Base-by-base conservation (phyloP, 2,113 vertebrate species). In the Mandrillus leucophaeus region DNA sequence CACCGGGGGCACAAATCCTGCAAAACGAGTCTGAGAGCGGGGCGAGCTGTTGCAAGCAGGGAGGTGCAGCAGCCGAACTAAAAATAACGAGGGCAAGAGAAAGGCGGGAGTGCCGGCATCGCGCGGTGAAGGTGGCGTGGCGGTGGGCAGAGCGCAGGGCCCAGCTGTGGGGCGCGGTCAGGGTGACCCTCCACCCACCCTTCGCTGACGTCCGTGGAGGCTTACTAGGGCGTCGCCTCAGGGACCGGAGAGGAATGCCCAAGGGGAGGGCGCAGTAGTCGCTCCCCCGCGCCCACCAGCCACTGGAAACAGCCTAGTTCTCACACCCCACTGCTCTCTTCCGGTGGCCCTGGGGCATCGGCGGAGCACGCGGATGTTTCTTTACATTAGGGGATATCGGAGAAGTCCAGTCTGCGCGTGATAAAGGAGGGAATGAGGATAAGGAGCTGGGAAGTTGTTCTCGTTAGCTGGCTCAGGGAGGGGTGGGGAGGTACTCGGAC, bases 1-100 rank as follows among this genome's bases (percentile, higher is more conserved):
- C 87, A 94, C 92, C 93, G 72, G 95, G 81, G 83, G 96, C 97
- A 72, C 97, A 93, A 76, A 95, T 45, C 93, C 76, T 92, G 97
- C 86, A 89, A 94, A 97, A 87, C 95, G 66, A 89, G 96, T 94
- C 96, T 95, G 88, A 57, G 90, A 95, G 93, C 18, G 1, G 25
- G 92, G 66, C 79, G 93, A 97, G 92, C 94, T 90, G 90, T 95
- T 80, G 95, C 95, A 93, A 92, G 97, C 89, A 88, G 92, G 75
- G 91, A 85, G 95, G 89, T 90, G 94, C 87, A 92, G 93, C 61
- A 17, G 5, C 40, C 0, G 14, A 83, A 79, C 93, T 95, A 93
- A 97, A 96, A 87, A 81, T 88, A 93, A 80, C 16, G 7, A 43
- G 80, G 52, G 70, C 91, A 17, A 0, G 61, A 38, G 66, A n/a